Base-by-base conservation (phyloP, 2,888 invertebrate genomes). In the Pyrochroa serraticornis region DNA sequence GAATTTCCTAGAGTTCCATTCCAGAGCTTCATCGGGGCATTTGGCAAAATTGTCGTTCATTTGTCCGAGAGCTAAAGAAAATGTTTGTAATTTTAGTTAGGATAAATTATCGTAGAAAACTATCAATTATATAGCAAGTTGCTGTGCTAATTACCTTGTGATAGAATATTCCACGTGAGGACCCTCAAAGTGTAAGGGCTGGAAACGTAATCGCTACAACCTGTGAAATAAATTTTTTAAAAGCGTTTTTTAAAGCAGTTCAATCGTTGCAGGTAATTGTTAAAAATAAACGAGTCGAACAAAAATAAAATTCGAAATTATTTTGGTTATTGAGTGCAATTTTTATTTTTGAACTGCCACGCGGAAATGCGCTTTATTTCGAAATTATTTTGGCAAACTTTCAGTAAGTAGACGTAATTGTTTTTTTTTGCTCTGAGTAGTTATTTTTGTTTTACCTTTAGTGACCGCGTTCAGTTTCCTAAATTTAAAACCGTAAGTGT, bases 111-210 rank as follows among this genome's bases (percentile, higher is more conserved):
- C n/a, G n/a, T n/a, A n/a, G n/a, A n/a, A n/a, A n/a, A n/a, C n/a
- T n/a, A n/a, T n/a, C n/a, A n/a, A n/a, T n/a, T n/a, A n/a, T n/a
- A n/a, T n/a, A n/a, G n/a, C n/a, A n/a, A n/a, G n/a, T n/a, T n/a
- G n/a, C n/a, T n/a, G 32, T 35, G 6, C 30, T 7, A 43, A 3
- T 37, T 80, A 89, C 89, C 85, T 83, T 89, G 89, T 9, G 89
- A 87, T 41, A 89, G 77, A 63, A 88, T 82, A 74, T 89, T 89
- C 89, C 89, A 89, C 69, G 89, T 88, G 61, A 89, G 79, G 45
- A 89, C 77, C 67, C 88, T 79, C 58, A 88, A 78, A 46, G 79
- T 78, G 60, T 80, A 64, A 50, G 80, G 80, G 70, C 77, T 79
- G 60, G 79, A 75, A 38, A 78, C 74, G 38, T 81, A 80, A 52